A percentile compares a stretch with the other conserved stretches of the same genome.
Evolutionary conservation across 2,113 vertebrate genomes (phyloP).

Genomic region (Alethe castanea): DNA sequence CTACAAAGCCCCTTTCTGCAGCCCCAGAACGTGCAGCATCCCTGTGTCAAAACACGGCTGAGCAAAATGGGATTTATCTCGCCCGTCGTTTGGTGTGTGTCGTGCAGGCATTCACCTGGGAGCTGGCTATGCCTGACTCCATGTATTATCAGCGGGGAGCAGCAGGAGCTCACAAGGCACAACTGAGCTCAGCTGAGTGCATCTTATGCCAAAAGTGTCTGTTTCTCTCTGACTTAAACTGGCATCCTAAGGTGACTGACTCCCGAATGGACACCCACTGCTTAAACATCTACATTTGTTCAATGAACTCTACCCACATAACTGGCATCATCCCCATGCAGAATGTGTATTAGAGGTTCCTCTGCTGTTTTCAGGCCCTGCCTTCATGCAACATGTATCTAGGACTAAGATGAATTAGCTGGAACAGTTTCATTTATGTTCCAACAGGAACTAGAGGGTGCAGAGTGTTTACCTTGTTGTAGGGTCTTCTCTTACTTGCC

Average conservation of each 20-base stretch:
- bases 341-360: background rate
- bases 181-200: background rate
- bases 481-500: background rate
- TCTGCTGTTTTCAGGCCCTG: background rate
- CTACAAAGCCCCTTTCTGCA: background rate
- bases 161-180: background rate
- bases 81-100: rapidly evolving
- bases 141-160: background rate
- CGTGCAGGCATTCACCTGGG: background rate
- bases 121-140: background rate
- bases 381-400: background rate
- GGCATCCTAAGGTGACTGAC: background rate
- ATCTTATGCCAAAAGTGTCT: background rate
- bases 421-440: background rate
- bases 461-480: background rate
- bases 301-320: background rate
- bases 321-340: background rate
- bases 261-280: background rate
- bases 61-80: background rate
- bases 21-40: rapidly evolving
- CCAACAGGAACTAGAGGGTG: background rate
- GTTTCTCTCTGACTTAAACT: background rate
- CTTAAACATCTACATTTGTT: constrained; percentile 2
- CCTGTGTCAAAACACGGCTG: background rate
- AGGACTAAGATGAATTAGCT: background rate